Percentiles rank a stretch among this genome's conserved stretches.
phyloP scores from a whole-genome alignment of 2,113 vertebrate genomes.

The Emydura subglobosa region DNA sequence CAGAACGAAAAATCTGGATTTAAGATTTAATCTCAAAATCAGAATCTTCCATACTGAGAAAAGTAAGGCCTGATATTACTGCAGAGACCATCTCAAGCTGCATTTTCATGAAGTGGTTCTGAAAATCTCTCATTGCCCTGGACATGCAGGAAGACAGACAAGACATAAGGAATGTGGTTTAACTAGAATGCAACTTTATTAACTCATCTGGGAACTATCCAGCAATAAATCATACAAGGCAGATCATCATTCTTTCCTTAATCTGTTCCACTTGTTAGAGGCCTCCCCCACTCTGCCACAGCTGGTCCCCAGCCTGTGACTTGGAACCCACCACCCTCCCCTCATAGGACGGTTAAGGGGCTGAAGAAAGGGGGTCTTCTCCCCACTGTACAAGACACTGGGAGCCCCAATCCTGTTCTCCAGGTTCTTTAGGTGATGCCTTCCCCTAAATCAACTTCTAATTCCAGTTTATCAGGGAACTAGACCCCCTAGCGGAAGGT shows the following conservation, averaged over 20 bases:
- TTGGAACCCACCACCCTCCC: constrained; percentile 34
- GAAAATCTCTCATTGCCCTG: not conserved
- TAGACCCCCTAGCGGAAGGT: not conserved
- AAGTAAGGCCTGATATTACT: not conserved
- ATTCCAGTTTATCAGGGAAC: not conserved
- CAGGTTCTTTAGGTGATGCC: not conserved
- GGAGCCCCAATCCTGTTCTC: not conserved
- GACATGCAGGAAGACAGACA: not conserved
- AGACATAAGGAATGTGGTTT: not conserved
- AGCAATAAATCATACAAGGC: fast-evolving
- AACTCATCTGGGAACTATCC: not conserved
- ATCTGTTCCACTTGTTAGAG: constrained; percentile 11
- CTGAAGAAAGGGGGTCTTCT: not conserved
- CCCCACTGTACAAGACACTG: not conserved
- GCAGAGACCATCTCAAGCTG: too few species aligned
- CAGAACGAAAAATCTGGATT: not conserved
- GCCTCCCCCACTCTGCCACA: constrained; percentile 12
- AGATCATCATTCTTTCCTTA: not conserved
- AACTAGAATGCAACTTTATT: not conserved
- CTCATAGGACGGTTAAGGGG: constrained; percentile 9
- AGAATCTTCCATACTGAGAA: not conserved
- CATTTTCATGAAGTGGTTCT: not conserved
- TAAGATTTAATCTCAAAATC: not conserved
- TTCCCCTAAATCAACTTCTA: not conserved
- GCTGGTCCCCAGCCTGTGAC: not conserved